Evolutionary conservation across 2,113 vertebrate species (phyloP).

Genomic region (Setophaga kirtlandii): DNA sequence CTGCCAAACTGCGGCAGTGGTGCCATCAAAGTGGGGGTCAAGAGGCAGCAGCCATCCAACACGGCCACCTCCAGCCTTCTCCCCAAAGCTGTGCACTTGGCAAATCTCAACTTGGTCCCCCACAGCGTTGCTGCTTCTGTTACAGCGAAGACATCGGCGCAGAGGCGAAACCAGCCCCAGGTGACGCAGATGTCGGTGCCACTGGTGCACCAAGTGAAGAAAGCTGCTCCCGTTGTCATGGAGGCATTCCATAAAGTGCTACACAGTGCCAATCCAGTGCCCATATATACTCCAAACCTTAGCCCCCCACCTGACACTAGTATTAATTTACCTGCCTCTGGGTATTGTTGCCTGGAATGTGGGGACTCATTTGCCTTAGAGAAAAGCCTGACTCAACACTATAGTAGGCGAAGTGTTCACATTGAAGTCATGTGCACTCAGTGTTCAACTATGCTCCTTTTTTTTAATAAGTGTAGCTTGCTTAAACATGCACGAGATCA

Average conservation of each 20-base stretch:
- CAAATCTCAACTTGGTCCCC: constrained; percentile 95
- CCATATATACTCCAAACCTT: constrained; percentile 89
- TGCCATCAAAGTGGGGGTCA: constrained; percentile 57
- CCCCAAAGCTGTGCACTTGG: constrained; percentile 94
- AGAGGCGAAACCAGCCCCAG: constrained; percentile 75
- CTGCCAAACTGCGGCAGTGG: constrained; percentile 53
- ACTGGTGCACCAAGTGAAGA: constrained; percentile 92
- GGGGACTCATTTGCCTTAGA: constrained; percentile 93
- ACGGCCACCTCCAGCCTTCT: constrained; percentile 78
- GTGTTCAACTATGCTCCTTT: constrained; percentile 88
- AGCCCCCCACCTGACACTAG: constrained; percentile 85
- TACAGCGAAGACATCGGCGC: constrained; percentile 77
- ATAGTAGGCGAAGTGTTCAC: constrained; percentile 89
- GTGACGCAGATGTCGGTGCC: constrained; percentile 84
- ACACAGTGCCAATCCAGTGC: constrained; percentile 89
- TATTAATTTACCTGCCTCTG: constrained; percentile 86
- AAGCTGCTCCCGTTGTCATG: constrained; percentile 77
- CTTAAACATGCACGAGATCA: constrained; percentile 92
- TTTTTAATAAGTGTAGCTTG: constrained; percentile 95
- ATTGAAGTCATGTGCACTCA: constrained; percentile 93
- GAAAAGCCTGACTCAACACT: constrained; percentile 90
- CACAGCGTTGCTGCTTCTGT: constrained; percentile 93
- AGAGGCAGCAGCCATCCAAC: constrained; percentile 45
- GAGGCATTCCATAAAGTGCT: constrained; percentile 89
- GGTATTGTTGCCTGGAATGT: constrained; percentile 93